A percentile compares a stretch with the other conserved stretches of the same genome.
These are phyloP conservation scores for Micrastur ruficollis DNA, from an alignment of 2,797 vertebrate species.

Conservation along the genomic window DNA sequence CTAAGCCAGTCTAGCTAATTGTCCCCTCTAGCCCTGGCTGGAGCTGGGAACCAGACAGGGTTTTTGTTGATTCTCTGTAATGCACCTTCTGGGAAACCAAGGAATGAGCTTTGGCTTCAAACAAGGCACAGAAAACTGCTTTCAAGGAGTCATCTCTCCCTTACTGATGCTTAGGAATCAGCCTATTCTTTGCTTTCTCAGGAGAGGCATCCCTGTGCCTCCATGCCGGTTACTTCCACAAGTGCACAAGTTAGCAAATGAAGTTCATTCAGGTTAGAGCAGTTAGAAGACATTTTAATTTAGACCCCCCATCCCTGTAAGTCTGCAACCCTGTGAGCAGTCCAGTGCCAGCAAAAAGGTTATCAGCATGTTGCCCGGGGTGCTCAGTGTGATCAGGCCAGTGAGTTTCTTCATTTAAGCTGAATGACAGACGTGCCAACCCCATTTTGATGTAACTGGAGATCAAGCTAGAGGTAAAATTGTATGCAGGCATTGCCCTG, in stretches of 20 bases:
- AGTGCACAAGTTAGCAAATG: not conserved
- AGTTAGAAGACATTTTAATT: not conserved
- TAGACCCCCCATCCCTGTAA: not conserved
- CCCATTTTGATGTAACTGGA: not conserved
- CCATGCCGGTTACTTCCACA: not conserved
- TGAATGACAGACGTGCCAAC: not conserved
- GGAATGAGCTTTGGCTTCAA: not conserved
- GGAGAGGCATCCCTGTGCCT: not conserved
- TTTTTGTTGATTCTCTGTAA: not conserved
- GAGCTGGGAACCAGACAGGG: not conserved
- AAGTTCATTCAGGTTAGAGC: not conserved
- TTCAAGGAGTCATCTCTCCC: not conserved
- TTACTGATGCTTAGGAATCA: not conserved
- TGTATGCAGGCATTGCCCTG: not conserved
- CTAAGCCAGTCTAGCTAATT: not conserved
- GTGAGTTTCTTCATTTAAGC: not conserved
- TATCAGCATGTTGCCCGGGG: not conserved
- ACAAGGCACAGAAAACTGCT: not conserved
- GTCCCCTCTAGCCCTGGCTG: not conserved
- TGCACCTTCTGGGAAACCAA: not conserved
- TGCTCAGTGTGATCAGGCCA: not conserved
- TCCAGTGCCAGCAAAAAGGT: not conserved
- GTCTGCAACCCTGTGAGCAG: not conserved
- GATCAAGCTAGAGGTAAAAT: not conserved
- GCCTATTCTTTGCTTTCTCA: not conserved